phyloP scores from a whole-genome alignment of 2,113 vertebrate species.

The Dasypus novemcinctus region DNA sequence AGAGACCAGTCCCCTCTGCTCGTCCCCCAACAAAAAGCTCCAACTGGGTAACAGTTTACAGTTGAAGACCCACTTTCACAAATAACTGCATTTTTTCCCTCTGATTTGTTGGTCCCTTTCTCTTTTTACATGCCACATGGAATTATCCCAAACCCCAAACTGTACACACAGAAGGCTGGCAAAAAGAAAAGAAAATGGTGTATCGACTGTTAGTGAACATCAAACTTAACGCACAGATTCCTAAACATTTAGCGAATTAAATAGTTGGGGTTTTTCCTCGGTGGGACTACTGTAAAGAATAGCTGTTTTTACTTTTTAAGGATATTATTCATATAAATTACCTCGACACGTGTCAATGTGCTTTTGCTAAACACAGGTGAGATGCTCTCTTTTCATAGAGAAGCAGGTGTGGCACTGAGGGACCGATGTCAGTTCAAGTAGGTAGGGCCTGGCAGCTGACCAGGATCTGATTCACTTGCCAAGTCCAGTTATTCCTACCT shows the following conservation, averaged over 20 bases:
- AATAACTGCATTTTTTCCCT: not conserved
- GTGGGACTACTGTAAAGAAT: not conserved
- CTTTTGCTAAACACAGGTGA: not conserved
- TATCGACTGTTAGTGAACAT: not conserved
- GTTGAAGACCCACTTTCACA: not conserved
- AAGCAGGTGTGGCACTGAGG: not conserved
- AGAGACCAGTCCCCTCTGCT: not conserved
- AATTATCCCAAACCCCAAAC: not conserved
- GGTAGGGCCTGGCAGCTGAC: not conserved
- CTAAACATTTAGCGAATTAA: constrained; percentile 17
- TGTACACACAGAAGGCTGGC: not conserved
- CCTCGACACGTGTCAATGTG: not conserved
- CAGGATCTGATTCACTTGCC: not conserved
- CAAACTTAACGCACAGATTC: not conserved
- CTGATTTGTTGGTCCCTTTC: not conserved
- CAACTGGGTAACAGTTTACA: not conserved
- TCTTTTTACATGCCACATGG: not conserved
- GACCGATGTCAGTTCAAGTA: not conserved
- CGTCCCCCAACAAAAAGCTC: not conserved
- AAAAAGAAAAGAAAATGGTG: not conserved
- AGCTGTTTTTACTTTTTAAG: constrained; percentile 20
- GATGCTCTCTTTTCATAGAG: not conserved
- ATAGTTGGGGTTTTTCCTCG: not conserved
- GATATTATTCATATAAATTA: not conserved
- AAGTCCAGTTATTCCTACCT: not conserved